These are phyloP conservation scores for Morinoia aosen DNA, from an alignment of 2,888 invertebrate species.

Conservation along the genomic window DNA sequence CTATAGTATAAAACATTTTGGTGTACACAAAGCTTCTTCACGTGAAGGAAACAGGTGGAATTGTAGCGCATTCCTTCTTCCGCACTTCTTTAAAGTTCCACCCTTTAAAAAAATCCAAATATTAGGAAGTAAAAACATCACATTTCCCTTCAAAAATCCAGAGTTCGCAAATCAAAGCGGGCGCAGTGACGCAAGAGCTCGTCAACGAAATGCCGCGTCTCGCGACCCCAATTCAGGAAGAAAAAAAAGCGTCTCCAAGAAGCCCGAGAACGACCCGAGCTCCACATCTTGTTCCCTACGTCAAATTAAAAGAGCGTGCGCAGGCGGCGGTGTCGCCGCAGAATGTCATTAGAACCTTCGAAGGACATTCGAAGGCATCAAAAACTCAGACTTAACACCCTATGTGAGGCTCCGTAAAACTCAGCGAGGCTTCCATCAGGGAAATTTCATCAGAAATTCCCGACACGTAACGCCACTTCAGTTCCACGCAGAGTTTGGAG, in stretches of 20 bases:
- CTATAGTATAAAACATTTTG: too few relatives aligned
- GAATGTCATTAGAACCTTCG: neutral
- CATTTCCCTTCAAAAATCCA: neutral
- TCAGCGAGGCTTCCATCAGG: constrained; percentile 19
- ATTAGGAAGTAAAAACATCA: too few relatives aligned
- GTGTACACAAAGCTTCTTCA: too few relatives aligned
- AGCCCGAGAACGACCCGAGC: neutral
- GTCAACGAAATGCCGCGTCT: neutral
- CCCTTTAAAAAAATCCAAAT: too few relatives aligned
- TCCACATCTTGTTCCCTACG: neutral
- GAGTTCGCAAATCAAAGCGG: neutral
- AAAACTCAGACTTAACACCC: constrained; percentile 41
- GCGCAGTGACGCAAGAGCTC: neutral
- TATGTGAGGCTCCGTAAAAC: neutral
- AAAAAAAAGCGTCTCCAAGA: neutral
- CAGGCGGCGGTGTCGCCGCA: neutral
- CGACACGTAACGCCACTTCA: constrained; percentile 50
- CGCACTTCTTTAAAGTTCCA: too few relatives aligned
- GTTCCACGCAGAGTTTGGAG: constrained; percentile 22
- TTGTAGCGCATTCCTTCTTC: too few relatives aligned
- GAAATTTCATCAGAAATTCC: constrained; percentile 41
- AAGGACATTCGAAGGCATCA: constrained; percentile 7
- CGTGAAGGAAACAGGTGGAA: too few relatives aligned
- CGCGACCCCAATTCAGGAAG: neutral
- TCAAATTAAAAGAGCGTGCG: neutral